These are phyloP conservation scores for Shinisaurus crocodilurus DNA, from an alignment of 2,113 vertebrate species.

Conservation along the genomic window DNA sequence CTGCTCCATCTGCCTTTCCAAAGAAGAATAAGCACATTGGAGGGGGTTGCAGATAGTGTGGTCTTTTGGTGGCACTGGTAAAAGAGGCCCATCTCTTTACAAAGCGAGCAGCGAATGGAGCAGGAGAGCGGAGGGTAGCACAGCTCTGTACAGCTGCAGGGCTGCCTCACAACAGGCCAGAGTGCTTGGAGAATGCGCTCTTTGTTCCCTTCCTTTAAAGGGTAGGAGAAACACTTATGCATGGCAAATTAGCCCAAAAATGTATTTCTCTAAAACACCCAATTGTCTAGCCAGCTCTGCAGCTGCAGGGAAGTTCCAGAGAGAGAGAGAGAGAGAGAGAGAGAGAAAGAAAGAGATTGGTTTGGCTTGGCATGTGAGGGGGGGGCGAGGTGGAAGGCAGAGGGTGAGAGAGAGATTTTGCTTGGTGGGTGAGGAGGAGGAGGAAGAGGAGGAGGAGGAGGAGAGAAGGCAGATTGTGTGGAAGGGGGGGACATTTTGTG, in stretches of 20 bases:
- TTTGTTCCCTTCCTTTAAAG: slow-evolving; percentile 85
- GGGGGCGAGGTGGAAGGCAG: neutral
- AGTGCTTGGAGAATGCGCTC: slow-evolving; percentile 78
- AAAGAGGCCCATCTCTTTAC: slow-evolving; percentile 62
- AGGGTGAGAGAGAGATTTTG: slow-evolving; percentile 33
- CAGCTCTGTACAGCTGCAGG: slow-evolving; percentile 81
- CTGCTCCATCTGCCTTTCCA: slow-evolving; percentile 43
- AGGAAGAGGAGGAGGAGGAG: neutral
- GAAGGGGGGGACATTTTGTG: slow-evolving; percentile 55
- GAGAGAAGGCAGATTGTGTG: slow-evolving; percentile 36
- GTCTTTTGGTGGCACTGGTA: slow-evolving; percentile 54
- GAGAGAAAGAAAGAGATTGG: slow-evolving; percentile 41
- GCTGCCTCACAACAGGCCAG: slow-evolving; percentile 79
- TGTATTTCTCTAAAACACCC: slow-evolving; percentile 88
- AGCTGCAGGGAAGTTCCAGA: slow-evolving; percentile 85
- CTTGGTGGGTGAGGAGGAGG: neutral
- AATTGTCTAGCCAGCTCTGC: slow-evolving; percentile 84
- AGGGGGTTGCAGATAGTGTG: slow-evolving; percentile 31
- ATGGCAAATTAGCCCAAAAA: slow-evolving; percentile 89
- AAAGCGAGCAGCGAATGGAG: slow-evolving; percentile 66
- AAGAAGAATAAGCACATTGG: slow-evolving; percentile 28
- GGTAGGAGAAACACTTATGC: slow-evolving; percentile 87
- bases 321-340: slow-evolving; percentile 62
- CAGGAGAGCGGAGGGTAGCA: slow-evolving; percentile 74
- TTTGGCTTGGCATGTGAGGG: neutral